These are phyloP conservation scores for Gambusia yucatana DNA, from an alignment of 2,797 vertebrate genomes.

Conservation along the genomic window DNA sequence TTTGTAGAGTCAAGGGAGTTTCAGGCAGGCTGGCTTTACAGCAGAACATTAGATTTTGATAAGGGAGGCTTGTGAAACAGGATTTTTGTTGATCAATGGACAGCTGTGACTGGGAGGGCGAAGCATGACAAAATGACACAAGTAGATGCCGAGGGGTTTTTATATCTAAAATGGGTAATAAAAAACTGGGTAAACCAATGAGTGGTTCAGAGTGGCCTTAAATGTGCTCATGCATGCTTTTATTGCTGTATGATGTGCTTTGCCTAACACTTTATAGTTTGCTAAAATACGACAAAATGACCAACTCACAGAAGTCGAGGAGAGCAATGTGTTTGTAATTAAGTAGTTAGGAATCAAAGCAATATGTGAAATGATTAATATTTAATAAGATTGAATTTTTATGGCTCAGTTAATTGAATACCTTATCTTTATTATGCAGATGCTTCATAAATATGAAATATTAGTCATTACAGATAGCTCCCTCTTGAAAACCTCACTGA, in stretches of 20 bases:
- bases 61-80: neutral
- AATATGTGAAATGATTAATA: constrained; percentile 89
- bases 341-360: constrained; percentile 84
- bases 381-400: constrained; percentile 86
- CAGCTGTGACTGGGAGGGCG: neutral
- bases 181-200: constrained; percentile 5
- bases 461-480: constrained; percentile 88
- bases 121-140: neutral
- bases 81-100: neutral
- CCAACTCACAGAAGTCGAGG: constrained; percentile 34
- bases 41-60: neutral
- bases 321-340: constrained; percentile 74
- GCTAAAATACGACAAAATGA: constrained; percentile 48
- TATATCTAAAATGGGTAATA: constrained; percentile 1
- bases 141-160: constrained; percentile 1
- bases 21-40: neutral
- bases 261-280: constrained; percentile 60
- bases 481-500: constrained; percentile 87
- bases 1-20: neutral
- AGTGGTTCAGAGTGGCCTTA: constrained; percentile 7
- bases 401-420: constrained; percentile 87
- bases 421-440: constrained; percentile 95
- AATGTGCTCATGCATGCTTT: constrained; percentile 31
- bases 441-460: constrained; percentile 91
- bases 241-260: constrained; percentile 52